phyloP scores from a whole-genome alignment of 2,888 invertebrate genomes.

The Lysandra coridon region DNA sequence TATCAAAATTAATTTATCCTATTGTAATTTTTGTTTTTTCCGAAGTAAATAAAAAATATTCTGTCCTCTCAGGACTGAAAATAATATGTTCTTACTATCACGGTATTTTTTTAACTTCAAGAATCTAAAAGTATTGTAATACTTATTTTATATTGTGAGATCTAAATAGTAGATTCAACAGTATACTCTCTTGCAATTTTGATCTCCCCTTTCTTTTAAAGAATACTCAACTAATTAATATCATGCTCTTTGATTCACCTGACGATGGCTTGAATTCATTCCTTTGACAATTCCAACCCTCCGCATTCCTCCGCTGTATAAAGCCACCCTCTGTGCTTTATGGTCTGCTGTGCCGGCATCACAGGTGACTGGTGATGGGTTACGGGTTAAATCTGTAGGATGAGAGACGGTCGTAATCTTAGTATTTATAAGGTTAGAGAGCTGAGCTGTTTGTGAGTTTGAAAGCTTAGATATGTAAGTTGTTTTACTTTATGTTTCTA shows the following conservation, averaged over 20 bases:
- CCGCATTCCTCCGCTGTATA: background rate
- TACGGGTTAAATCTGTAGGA: background rate
- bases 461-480: too few relatives aligned
- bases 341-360: background rate
- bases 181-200: background rate
- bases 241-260: background rate
- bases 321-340: background rate
- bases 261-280: background rate
- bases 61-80: too few relatives aligned
- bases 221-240: background rate
- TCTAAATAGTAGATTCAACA: background rate
- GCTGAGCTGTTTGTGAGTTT: too few relatives aligned
- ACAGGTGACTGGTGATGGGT: background rate
- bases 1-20: too few relatives aligned
- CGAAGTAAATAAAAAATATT: too few relatives aligned
- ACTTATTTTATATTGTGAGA: background rate
- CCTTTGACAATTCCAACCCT: conserved; percentile 16
- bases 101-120: too few relatives aligned
- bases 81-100: too few relatives aligned
- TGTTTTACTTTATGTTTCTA: too few relatives aligned
- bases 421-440: background rate
- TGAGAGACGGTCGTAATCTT: background rate
- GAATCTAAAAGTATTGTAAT: too few relatives aligned
- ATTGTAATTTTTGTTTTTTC: too few relatives aligned
- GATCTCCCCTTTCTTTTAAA: background rate